phyloP scores from a whole-genome alignment of 1,140 invertebrate genomes.

The Dryas iulia region DNA sequence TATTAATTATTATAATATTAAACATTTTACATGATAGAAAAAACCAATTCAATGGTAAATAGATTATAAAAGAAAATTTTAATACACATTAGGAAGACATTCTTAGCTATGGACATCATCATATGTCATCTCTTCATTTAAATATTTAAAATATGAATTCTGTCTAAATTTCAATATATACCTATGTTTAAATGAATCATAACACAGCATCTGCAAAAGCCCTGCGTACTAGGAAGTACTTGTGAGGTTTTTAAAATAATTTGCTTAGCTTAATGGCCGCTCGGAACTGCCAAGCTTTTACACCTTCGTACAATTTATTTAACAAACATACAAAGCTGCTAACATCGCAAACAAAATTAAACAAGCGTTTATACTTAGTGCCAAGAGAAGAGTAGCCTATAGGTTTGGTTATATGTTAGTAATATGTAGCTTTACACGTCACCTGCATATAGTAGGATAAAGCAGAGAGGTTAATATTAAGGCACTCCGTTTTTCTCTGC shows the following conservation, averaged over 20 bases:
- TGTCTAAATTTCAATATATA: background rate
- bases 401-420: too few species aligned
- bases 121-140: too few species aligned
- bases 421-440: too few species aligned
- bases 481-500: too few species aligned
- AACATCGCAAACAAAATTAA: slow-evolving; percentile 1
- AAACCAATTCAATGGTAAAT: too few species aligned
- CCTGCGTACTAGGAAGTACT: background rate
- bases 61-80: too few species aligned
- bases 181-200: background rate
- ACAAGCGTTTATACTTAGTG: background rate
- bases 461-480: too few species aligned
- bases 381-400: background rate
- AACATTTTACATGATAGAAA: too few species aligned
- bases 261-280: slow-evolving; percentile 6
- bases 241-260: slow-evolving; percentile 1
- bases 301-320: slow-evolving; percentile 2
- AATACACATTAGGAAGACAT: too few species aligned
- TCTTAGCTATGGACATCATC: too few species aligned
- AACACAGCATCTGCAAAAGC: background rate
- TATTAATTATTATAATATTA: too few species aligned
- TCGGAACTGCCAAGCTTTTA: background rate
- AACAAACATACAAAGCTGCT: background rate
- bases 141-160: background rate
- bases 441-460: too few species aligned